A percentile compares a stretch with the other conserved stretches of the same genome.
Conservation (phyloP, 2,113 vertebrate species). For the Neoarius graeffei region DNA sequence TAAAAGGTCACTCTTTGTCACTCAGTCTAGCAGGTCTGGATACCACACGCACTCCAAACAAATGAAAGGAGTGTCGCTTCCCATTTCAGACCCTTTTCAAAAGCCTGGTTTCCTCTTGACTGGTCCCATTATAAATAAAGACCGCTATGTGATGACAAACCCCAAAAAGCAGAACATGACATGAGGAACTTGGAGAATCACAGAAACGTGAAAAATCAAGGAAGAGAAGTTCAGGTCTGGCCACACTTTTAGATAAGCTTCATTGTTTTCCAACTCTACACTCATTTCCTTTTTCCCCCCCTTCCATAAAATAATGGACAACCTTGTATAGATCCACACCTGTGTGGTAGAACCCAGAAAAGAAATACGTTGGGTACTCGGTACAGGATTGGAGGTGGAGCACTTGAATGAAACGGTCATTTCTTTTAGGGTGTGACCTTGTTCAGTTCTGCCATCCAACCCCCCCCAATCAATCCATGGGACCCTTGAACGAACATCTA, state of each 20-base stretch:
- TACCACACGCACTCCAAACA: conserved; percentile 9
- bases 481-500: not conserved
- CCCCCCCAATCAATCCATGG: not conserved
- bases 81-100: conserved; percentile 27
- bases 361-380: not conserved
- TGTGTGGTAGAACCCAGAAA: not conserved
- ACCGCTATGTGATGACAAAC: not conserved
- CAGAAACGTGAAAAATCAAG: not conserved
- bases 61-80: conserved; percentile 20
- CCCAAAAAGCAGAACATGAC: not conserved
- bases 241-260: not conserved
- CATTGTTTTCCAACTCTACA: not conserved
- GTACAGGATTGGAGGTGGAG: not conserved
- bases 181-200: conserved; percentile 5
- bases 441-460: not conserved
- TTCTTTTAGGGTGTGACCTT: not conserved
- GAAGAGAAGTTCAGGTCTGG: not conserved
- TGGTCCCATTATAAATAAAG: not conserved
- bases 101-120: conserved; percentile 20
- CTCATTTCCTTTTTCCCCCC: not conserved
- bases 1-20: not conserved
- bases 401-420: too few species aligned
- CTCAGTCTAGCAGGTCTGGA: conserved; percentile 22
- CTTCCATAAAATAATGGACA: too few species aligned
- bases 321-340: not conserved